phyloP scores from a whole-genome alignment of 2,113 vertebrate species.

The Anhinga anhinga region DNA sequence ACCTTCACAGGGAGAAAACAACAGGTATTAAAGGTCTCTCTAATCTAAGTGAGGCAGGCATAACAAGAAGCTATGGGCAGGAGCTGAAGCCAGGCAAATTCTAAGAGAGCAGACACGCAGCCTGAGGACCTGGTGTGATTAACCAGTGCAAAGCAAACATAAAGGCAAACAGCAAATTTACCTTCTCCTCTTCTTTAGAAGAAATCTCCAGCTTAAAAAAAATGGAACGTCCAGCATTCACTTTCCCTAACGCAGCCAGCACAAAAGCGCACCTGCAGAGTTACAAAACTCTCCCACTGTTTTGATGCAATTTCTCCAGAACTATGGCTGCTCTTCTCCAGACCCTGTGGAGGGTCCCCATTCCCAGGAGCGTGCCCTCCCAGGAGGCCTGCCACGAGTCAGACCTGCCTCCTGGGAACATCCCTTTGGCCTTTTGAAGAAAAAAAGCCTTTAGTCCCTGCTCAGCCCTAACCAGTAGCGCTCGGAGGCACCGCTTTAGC shows the following conservation, averaged over 20 bases:
- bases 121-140: not conserved
- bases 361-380: not conserved
- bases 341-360: not conserved
- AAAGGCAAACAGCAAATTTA: not conserved
- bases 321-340: not conserved
- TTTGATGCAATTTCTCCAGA: not conserved
- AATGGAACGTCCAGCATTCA: accelerated
- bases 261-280: not conserved
- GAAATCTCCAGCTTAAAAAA: accelerated
- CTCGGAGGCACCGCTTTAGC: not conserved
- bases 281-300: not conserved
- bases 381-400: not conserved
- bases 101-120: not conserved
- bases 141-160: not conserved
- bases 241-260: not conserved
- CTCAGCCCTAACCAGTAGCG: accelerated
- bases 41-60: not conserved
- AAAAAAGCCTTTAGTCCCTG: no score
- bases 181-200: not conserved
- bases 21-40: not conserved
- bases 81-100: not conserved
- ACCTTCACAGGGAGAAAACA: not conserved
- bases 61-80: not conserved
- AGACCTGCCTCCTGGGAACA: accelerated
- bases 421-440: not conserved